Evolutionary conservation across 2,888 invertebrate genomes (phyloP).

Genomic region (Strigamia maritima): DNA sequence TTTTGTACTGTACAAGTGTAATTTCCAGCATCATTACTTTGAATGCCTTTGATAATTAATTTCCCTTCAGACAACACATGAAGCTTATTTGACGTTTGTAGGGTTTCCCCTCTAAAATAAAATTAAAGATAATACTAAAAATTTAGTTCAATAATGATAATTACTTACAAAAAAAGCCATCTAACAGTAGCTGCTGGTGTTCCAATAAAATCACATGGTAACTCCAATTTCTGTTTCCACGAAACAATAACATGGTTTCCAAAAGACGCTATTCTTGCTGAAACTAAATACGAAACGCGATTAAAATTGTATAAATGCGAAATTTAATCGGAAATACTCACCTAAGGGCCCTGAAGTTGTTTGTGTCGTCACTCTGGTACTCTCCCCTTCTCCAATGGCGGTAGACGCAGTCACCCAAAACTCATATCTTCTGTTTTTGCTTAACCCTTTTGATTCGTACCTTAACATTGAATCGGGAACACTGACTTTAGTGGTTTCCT

Average conservation of each 20-base stretch:
- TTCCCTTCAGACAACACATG: neutral
- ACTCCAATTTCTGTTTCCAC: slow-evolving; percentile 49
- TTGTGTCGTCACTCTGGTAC: slow-evolving; percentile 48
- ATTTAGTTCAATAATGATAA: neutral
- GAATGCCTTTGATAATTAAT: slow-evolving; percentile 25
- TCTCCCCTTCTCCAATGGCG: slow-evolving; percentile 51
- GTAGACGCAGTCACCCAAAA: slow-evolving; percentile 52
- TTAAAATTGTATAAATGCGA: neutral
- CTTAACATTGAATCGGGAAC: slow-evolving; percentile 40
- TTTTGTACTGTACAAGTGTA: slow-evolving; percentile 39
- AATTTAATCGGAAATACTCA: neutral
- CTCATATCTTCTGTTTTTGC: slow-evolving; percentile 48
- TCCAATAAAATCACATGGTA: slow-evolving; percentile 52
- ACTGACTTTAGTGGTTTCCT: slow-evolving; percentile 37
- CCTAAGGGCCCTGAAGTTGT: slow-evolving; percentile 46
- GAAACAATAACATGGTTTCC: slow-evolving; percentile 47
- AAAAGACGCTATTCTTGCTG: slow-evolving; percentile 52
- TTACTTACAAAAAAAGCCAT: slow-evolving; percentile 47
- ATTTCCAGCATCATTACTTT: slow-evolving; percentile 39
- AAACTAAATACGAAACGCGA: slow-evolving; percentile 43
- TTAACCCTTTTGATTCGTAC: slow-evolving; percentile 47
- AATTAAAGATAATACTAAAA: neutral
- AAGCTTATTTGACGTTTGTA: neutral
- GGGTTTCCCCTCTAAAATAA: neutral
- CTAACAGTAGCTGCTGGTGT: slow-evolving; percentile 48